Conservation (phyloP, 1,140 invertebrate genomes). For the Drosophila quadrilineata region DNA sequence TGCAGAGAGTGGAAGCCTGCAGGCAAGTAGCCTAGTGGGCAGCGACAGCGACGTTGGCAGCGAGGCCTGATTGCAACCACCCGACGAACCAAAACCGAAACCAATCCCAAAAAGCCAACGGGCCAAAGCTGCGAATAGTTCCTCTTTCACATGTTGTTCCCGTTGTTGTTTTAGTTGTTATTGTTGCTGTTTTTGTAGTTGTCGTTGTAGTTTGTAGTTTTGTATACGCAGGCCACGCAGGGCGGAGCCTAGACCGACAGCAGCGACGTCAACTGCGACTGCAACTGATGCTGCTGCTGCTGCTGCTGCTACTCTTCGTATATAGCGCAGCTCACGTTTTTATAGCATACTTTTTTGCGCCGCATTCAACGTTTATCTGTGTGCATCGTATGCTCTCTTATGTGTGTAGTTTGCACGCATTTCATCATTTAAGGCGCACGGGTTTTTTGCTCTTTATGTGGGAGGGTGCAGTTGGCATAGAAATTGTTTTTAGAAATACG, state of each 20-base stretch:
- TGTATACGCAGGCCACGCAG: conserved; percentile 61
- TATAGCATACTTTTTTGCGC: conserved; percentile 41
- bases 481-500: conserved; percentile 80
- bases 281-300: conserved; percentile 18
- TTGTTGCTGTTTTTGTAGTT: background rate
- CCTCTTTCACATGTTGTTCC: no score
- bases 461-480: conserved; percentile 39
- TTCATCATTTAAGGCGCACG: conserved; percentile 64
- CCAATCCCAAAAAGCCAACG: conserved; percentile 67
- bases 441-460: conserved; percentile 5
- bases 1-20: background rate
- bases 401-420: conserved; percentile 76
- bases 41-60: background rate
- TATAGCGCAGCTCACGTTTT: conserved; percentile 33
- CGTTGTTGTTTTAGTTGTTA: conserved; percentile 1
- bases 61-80: conserved; percentile 52
- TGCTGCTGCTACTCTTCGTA: conserved; percentile 10
- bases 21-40: conserved; percentile 3
- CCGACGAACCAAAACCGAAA: conserved; percentile 63
- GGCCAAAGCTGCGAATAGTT: conserved; percentile 14
- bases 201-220: conserved; percentile 44
- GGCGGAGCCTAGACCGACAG: conserved; percentile 65
- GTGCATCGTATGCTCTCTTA: conserved; percentile 34
- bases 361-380: background rate
- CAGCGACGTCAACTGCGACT: conserved; percentile 9